Evolutionary conservation across 1,140 invertebrate species (phyloP).

Genomic region (Heliconius nattereri): DNA sequence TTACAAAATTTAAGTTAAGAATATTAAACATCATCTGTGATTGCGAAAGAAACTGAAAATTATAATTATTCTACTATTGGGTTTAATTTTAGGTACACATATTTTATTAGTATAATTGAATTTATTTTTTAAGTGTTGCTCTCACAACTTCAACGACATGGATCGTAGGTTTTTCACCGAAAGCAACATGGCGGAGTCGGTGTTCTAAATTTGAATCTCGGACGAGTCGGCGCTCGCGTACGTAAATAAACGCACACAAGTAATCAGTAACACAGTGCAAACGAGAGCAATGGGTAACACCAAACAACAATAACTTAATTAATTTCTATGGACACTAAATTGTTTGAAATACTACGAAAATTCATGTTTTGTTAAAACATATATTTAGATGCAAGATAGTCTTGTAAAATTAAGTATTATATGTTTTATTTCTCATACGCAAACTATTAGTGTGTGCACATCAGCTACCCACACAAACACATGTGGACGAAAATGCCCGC

Average conservation of each 20-base stretch:
- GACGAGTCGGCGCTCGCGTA: conserved; percentile 80
- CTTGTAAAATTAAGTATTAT: not conserved
- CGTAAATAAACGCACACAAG: conserved; percentile 80
- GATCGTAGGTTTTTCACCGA: conserved; percentile 79
- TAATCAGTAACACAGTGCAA: conserved; percentile 78
- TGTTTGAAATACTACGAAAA: conserved; percentile 8
- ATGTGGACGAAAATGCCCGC: conserved; percentile 73
- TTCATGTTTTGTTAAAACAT: not conserved
- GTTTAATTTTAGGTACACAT: not conserved
- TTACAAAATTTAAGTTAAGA: conserved; percentile 17
- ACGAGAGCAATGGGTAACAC: conserved; percentile 56
- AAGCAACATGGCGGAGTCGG: conserved; percentile 80
- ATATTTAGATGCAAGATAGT: not conserved
- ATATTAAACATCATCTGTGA: not conserved
- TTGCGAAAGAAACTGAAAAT: not conserved
- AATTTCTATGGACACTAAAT: conserved; percentile 39
- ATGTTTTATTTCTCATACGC: not conserved
- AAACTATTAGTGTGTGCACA: not conserved
- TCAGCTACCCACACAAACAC: conserved; percentile 64
- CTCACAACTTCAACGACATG: conserved; percentile 62
- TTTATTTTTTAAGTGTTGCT: conserved; percentile 53
- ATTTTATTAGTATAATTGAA: not conserved
- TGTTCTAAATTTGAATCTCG: conserved; percentile 81
- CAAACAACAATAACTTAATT: conserved; percentile 45
- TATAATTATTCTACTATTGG: not conserved